Conservation (phyloP, 2,888 invertebrate genomes). For the Habrosyne pyritoides region DNA sequence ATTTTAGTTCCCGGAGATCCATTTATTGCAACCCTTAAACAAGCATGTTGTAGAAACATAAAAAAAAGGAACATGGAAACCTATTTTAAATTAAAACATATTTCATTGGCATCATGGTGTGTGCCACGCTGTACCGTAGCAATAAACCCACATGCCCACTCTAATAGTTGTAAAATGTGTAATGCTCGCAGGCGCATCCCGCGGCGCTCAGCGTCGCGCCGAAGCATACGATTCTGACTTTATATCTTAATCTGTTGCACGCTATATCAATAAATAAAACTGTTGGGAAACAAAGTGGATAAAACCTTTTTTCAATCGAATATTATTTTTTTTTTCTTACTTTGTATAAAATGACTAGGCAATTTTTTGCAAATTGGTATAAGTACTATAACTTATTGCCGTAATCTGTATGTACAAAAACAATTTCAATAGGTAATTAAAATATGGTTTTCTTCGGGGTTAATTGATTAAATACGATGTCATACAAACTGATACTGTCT, state of each 20-base stretch:
- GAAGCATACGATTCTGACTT: constrained; percentile 55
- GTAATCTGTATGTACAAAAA: no score
- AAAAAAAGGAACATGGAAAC: constrained; percentile 10
- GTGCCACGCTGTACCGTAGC: constrained; percentile 35
- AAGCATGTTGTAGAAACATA: background rate
- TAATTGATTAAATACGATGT: no score
- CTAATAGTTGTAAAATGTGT: constrained; percentile 74
- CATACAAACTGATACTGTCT: no score
- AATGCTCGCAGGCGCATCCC: constrained; percentile 64
- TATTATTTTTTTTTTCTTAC: background rate
- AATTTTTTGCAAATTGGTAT: no score
- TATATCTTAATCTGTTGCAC: constrained; percentile 79
- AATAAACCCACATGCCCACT: constrained; percentile 51
- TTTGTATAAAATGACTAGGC: no score
- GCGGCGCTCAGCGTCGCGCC: constrained; percentile 72
- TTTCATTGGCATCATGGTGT: constrained; percentile 44
- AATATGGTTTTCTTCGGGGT: no score
- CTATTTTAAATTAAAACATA: constrained; percentile 32
- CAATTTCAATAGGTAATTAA: no score
- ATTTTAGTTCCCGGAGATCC: background rate
- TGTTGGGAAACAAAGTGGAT: constrained; percentile 58
- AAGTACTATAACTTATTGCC: no score
- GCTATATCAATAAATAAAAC: constrained; percentile 44
- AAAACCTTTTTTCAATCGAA: constrained; percentile 28
- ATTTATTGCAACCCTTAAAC: background rate